Base-by-base conservation (phyloP, 2,888 invertebrate genomes). In the Anodontia alba region DNA sequence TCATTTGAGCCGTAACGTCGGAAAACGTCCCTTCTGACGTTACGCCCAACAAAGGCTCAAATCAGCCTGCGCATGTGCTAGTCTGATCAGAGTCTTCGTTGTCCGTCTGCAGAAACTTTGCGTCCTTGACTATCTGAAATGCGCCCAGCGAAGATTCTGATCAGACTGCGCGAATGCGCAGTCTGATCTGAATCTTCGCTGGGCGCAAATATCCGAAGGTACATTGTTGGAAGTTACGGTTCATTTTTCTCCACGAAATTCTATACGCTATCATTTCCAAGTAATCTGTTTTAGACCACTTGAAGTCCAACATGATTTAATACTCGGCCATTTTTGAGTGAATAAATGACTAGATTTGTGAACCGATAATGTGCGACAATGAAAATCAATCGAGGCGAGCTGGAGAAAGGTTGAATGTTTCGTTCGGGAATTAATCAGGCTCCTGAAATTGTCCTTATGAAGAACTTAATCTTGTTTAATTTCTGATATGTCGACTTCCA, bases 321-420 rank as follows among this genome's bases (percentile, higher is more conserved):
- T 72, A 72, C 49, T 80, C 68, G 57, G 43, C 68, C 80, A 67
- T 67, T 43, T 46, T 23, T 33, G 54, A 57, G 67, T 51, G 71
- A 54, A 42, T 69, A 57, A 76, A 51, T 76, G 80, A 43, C 77
- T 78, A 76, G 82, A 79, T 76, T 76, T 76, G 73, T 42, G 51
- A 76, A 46, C 36, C 17, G 72, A 72, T 73, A 79, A 76, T 76
- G 57, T 54, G 67, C 68, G 62, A 36, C 73, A 82, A 79, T 78
- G 82, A 82, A 82, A 82, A 82, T 82, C 82, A 76, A 82, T 82
- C 33, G 36, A 29, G 23, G 38, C 49, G 67, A 66, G 78, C 70
- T 73, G 38, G 36, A 54, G 33, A 70, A 62, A 68, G 69, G 68
- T 76, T 73, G 69, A 57, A 71, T 20, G 77, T 72, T 75, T 75